Conservation (phyloP, 2,888 invertebrate genomes). For the Cinara cedri region DNA sequence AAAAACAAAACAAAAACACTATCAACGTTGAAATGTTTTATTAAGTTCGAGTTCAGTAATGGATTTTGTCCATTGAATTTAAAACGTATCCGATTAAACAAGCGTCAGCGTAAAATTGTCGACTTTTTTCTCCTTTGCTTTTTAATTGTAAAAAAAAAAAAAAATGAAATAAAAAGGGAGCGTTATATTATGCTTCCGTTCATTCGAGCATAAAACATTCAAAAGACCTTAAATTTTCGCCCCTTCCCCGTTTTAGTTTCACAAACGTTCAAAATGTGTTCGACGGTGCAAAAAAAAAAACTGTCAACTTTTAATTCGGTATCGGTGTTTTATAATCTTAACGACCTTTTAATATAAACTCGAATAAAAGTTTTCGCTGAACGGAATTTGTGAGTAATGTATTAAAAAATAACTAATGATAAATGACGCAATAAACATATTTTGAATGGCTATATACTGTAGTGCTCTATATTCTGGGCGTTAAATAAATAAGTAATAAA, state of each 20-base stretch:
- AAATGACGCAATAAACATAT: constrained; percentile 21
- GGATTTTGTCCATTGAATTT: constrained; percentile 56
- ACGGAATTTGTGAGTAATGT: constrained; percentile 49
- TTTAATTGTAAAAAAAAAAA: constrained; percentile 52
- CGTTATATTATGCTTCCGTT: constrained; percentile 52
- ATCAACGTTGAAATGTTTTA: constrained; percentile 55
- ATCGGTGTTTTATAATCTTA: constrained; percentile 57
- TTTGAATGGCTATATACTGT: constrained; percentile 4
- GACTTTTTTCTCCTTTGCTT: constrained; percentile 39
- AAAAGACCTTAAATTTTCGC: constrained; percentile 52
- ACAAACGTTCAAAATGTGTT: constrained; percentile 54
- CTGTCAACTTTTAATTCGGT: constrained; percentile 57
- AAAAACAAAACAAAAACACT: constrained; percentile 43
- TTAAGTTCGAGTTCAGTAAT: constrained; percentile 54
- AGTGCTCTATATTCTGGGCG: not conserved
- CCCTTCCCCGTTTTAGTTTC: constrained; percentile 34
- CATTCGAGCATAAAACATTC: constrained; percentile 54
- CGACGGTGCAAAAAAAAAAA: constrained; percentile 44
- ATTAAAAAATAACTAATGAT: constrained; percentile 39
- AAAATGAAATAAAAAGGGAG: too few species aligned
- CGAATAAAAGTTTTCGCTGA: constrained; percentile 47
- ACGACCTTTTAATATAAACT: constrained; percentile 57
- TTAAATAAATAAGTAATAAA: constrained; percentile 14
- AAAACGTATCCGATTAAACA: constrained; percentile 57
- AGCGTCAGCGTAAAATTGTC: constrained; percentile 55